Evolutionary conservation across 2,113 vertebrate species (phyloP).

Genomic region (Labrus mixtus): DNA sequence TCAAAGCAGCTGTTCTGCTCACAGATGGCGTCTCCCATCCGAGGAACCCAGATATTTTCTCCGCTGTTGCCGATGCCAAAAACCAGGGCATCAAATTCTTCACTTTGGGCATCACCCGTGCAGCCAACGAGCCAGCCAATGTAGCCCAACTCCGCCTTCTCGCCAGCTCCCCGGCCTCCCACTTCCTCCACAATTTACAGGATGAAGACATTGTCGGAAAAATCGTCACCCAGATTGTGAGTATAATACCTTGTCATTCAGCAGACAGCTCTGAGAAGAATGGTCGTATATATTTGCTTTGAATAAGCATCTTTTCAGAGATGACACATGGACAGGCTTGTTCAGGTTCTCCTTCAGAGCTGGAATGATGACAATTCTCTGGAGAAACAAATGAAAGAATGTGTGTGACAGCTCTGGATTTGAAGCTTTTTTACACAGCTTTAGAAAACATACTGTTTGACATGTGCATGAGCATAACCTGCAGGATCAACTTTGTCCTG

Average conservation of each 20-base stretch:
- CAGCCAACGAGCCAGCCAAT: conserved; percentile 87
- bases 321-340: conserved; percentile 37
- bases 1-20: conserved; percentile 88
- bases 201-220: conserved; percentile 86
- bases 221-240: conserved; percentile 88
- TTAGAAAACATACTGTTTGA: conserved; percentile 23
- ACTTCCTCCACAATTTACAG: conserved; percentile 89
- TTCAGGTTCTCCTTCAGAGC: conserved; percentile 48
- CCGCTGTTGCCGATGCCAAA: conserved; percentile 91
- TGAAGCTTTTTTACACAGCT: conserved; percentile 4
- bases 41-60: conserved; percentile 92
- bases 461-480: conserved; percentile 21
- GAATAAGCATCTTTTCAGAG: conserved; percentile 27
- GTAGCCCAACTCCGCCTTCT: conserved; percentile 87
- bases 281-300: conserved; percentile 42
- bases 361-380: conserved; percentile 53
- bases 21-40: conserved; percentile 90
- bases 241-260: conserved; percentile 71
- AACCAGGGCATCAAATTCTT: conserved; percentile 91
- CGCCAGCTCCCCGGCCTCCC: conserved; percentile 87
- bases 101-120: conserved; percentile 88
- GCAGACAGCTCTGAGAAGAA: conserved; percentile 9
- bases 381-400: conserved; percentile 49
- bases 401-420: conserved; percentile 17
- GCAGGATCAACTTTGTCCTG: background rate